These are phyloP conservation scores for Zoanthus sansibaricus DNA, from an alignment of 92 coral and sea anemone species.

Conservation along the genomic window DNA sequence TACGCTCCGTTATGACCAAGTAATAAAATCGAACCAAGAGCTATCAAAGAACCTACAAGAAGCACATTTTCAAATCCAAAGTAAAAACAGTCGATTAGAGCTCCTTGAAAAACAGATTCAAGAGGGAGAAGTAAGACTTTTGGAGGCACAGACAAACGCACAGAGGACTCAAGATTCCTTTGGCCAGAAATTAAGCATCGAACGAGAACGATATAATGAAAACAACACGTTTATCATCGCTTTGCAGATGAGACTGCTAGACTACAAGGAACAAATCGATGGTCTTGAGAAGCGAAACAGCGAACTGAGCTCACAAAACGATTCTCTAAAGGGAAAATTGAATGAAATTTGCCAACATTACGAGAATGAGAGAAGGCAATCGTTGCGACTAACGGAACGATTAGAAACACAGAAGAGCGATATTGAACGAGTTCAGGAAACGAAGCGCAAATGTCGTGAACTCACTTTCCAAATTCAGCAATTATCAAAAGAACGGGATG, in stretches of 20 bases:
- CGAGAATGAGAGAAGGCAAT: conserved; percentile 91
- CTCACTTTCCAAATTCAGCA: conserved; percentile 76
- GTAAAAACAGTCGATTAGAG: conserved; percentile 65
- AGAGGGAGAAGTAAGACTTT: conserved; percentile 64
- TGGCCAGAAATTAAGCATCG: conserved; percentile 64
- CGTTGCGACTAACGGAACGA: conserved; percentile 83
- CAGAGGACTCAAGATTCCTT: conserved; percentile 73
- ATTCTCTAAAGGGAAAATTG: conserved; percentile 68
- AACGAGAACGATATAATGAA: conserved; percentile 82
- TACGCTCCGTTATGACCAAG: conserved; percentile 77
- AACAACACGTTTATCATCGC: conserved; percentile 90
- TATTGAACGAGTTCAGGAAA: conserved; percentile 79
- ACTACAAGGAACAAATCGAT: conserved; percentile 88
- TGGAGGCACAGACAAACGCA: conserved; percentile 72
- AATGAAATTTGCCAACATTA: conserved; percentile 74
- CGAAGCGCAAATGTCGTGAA: conserved; percentile 86
- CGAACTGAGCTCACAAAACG: conserved; percentile 63
- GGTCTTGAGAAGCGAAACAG: conserved; percentile 69
- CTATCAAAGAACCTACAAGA: conserved; percentile 70
- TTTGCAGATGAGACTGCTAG: conserved; percentile 91
- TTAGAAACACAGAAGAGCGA: conserved; percentile 89
- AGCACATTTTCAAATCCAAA: conserved; percentile 69
- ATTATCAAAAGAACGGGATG: conserved; percentile 77
- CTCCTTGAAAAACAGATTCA: conserved; percentile 73
- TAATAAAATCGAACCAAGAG: conserved; percentile 66